Evolutionary conservation across 2,888 invertebrate genomes (phyloP), one percentile per base, ranked within the genome.

Genomic region (Athalia circularis): DNA sequence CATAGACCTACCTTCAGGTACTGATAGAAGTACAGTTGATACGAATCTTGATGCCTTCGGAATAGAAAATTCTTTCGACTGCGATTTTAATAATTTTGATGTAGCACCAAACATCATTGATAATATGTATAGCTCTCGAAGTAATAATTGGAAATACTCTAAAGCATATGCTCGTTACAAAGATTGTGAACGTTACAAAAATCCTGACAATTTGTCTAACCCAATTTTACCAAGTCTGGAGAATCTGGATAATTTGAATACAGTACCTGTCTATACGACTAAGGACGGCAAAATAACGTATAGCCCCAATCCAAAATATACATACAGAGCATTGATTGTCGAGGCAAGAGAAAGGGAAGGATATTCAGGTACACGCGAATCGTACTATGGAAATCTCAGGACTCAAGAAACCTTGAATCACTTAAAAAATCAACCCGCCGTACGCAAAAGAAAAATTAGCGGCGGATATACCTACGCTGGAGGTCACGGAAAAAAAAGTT

Each of bases 201-300:
- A 77, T 70, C 82, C 82, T 29, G 83, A 83, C 57, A 87, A 87
- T 3, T 88, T 84, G 75, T 81, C 86, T 7, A 87, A 88, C 80
- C 88, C 88, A 3, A 82, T 85, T 7, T 88, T 88, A 74, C 80
- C 82, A 47, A 85, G 77, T 54, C 72, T 86, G 48, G 86, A 88
- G 50, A 83, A 86, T n/a, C 15, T 83, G 48, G 86, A 88, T 57
- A 82, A 88, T 80, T 81, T 88, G 62, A 87, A 90, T 72, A 83
- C 86, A 75, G 88, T 90, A 81, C 90, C 90, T 79, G 86, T 90
- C 65, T 90, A 90, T 77, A 90, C 88, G 74, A 90, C 90, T 48
- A 90, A 89, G 82, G 90, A 90, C 77, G 90, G 90, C 48, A 90
- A 89, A 81, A 89, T 90, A 77, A 89, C 85, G 5, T 90, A 90